A percentile compares a stretch with the other conserved stretches of the same genome.
Conservation (phyloP, 2,797 vertebrate genomes). For the Monodelphis domestica region DNA sequence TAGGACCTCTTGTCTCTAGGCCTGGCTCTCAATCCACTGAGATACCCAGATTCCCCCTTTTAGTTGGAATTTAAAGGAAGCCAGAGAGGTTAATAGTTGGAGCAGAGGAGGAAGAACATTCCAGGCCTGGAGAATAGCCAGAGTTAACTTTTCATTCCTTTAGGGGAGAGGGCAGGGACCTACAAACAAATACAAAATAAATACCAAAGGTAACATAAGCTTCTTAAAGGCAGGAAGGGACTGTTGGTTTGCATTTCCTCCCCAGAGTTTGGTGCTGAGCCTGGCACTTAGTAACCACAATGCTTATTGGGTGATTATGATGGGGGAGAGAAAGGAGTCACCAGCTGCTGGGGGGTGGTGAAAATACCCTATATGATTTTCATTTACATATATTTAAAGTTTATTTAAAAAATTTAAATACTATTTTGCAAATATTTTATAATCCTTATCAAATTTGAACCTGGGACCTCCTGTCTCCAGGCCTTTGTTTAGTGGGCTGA, state of each 20-base stretch:
- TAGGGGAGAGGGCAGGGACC: background rate
- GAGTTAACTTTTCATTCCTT: background rate
- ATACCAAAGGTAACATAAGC: background rate
- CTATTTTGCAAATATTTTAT: too few relatives aligned
- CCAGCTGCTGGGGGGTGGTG: background rate
- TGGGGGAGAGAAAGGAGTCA: background rate
- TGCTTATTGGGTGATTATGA: background rate
- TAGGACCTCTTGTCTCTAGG: too few relatives aligned
- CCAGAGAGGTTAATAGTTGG: background rate
- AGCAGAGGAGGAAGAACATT: background rate
- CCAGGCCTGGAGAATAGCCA: background rate
- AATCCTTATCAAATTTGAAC: too few relatives aligned
- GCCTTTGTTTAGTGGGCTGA: too few relatives aligned
- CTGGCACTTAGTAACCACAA: too few relatives aligned
- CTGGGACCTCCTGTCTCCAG: too few relatives aligned
- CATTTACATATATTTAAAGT: too few relatives aligned
- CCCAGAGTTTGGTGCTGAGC: background rate
- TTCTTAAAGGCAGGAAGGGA: background rate
- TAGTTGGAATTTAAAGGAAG: too few relatives aligned
- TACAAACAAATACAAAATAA: background rate
- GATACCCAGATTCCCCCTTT: too few relatives aligned
- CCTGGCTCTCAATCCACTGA: too few relatives aligned
- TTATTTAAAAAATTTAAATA: too few relatives aligned
- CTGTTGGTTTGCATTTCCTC: background rate
- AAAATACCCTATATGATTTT: background rate